Conservation (phyloP, 1,140 invertebrate species). For the Ips typographus region DNA sequence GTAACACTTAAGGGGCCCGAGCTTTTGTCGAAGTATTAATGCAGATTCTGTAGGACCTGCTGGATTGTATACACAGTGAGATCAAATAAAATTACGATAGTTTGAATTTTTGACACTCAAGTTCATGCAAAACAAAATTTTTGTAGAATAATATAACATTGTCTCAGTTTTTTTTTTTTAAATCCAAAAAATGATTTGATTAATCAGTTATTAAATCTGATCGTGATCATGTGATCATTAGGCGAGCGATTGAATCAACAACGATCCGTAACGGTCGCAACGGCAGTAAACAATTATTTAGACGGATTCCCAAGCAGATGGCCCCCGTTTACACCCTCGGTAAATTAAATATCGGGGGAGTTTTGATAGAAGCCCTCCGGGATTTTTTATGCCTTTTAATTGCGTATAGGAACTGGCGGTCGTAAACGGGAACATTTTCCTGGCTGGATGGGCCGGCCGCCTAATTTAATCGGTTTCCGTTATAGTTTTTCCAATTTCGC, state of each 20-base stretch:
- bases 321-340: conserved; percentile 32
- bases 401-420: conserved; percentile 25
- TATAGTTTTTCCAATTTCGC: conserved; percentile 24
- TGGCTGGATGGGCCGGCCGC: conserved; percentile 9
- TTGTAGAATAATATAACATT: too few species aligned
- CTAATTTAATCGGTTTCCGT: conserved; percentile 32
- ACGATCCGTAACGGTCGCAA: conserved; percentile 31
- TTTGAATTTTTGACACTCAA: too few species aligned
- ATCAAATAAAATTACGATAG: too few species aligned
- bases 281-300: conserved; percentile 28
- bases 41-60: too few species aligned
- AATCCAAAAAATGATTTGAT: too few species aligned
- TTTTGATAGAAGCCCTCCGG: conserved; percentile 35
- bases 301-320: conserved; percentile 34
- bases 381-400: conserved; percentile 36
- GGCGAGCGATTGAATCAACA: neutral
- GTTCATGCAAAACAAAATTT: too few species aligned
- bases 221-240: neutral
- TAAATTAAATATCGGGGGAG: conserved; percentile 37
- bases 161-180: too few species aligned
- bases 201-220: too few species aligned
- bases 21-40: too few species aligned
- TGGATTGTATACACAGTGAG: too few species aligned
- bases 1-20: too few species aligned
- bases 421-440: conserved; percentile 29